Percentiles rank a stretch among this genome's conserved stretches.
Evolutionary conservation across 1,140 invertebrate species (phyloP).

Genomic region (Phthorimaea operculella): DNA sequence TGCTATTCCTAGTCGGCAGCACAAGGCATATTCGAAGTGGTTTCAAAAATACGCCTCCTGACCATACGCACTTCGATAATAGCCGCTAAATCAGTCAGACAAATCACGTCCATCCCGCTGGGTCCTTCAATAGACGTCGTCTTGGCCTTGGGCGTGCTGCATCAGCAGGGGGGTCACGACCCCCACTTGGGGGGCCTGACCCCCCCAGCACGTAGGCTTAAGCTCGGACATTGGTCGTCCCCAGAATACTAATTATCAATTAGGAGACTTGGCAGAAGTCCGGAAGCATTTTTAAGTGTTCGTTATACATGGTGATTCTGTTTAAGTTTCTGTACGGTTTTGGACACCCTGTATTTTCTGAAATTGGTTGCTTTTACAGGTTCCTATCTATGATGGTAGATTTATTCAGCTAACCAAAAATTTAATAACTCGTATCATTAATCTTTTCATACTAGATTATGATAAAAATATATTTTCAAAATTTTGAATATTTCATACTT

Average conservation of each 20-base stretch:
- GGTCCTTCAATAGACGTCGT: conserved; percentile 1
- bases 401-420: too few relatives aligned
- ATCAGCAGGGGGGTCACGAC: not conserved
- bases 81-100: not conserved
- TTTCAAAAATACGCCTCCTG: too few relatives aligned
- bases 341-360: too few relatives aligned
- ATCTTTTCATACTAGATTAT: too few relatives aligned
- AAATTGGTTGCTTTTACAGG: too few relatives aligned
- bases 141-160: not conserved
- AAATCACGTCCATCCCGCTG: not conserved
- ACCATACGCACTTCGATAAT: not conserved
- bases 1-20: too few relatives aligned
- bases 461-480: too few relatives aligned
- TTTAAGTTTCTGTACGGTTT: not conserved
- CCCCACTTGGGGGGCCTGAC: conserved; percentile 6
- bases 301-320: conserved; percentile 4
- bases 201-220: conserved; percentile 32
- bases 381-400: too few relatives aligned
- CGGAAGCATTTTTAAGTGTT: conserved; percentile 5
- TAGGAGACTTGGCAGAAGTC: conserved; percentile 21
- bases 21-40: too few relatives aligned
- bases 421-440: too few relatives aligned
- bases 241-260: conserved; percentile 51
- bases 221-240: conserved; percentile 23
- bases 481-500: too few relatives aligned